Base-by-base conservation (phyloP, 2,113 vertebrate genomes). In the Noturus placidus region DNA sequence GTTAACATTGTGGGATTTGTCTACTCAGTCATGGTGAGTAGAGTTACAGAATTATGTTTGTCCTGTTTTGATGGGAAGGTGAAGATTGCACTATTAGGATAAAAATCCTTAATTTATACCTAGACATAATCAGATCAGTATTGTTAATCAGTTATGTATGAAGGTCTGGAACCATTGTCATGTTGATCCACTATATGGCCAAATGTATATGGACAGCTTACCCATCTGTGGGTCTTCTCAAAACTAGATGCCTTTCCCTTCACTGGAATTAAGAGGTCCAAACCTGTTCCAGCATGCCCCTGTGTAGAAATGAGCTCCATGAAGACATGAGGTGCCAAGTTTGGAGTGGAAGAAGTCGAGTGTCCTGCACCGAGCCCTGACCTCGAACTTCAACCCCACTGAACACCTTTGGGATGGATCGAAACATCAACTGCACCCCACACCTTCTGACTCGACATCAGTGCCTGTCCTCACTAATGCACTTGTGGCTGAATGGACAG, bases 1-100 rank as follows among this genome's bases (percentile, higher is more conserved):
- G 96, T 98, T 93, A 98, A 97, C 95, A 98, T 98, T 1, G 96
- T 98, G 83, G 97, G 96, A 88, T 97, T 98, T 83, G 97, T 96
- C 82, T 98, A 97, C 92, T 96, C 97, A 2, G 93, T 98, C 91
- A 98, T 98, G 97, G 97, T 98, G 91, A 95, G 95, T 94, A 25
- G 35, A 84, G 5, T n/a, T 2, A 6, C 22, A 42, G 42, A 17
- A 79, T 42, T 42, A 54, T 33, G 42, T n/a, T 74, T 74, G 46
- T n/a, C 14, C 52, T n/a, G 25, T 52, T 50, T 54, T 19, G 17
- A 30, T 56, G 7, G 8, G 50, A 56, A 56, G 8, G 3, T n/a
- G 11, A 15, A 77, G 42, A 77, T 77, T 76, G 22, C 2, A 19
- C 13, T 30, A 33, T 56, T 33, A 50, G 0, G 0, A 33, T 35